phyloP scores from a whole-genome alignment of 1,140 invertebrate species.

The Nephila pilipes region DNA sequence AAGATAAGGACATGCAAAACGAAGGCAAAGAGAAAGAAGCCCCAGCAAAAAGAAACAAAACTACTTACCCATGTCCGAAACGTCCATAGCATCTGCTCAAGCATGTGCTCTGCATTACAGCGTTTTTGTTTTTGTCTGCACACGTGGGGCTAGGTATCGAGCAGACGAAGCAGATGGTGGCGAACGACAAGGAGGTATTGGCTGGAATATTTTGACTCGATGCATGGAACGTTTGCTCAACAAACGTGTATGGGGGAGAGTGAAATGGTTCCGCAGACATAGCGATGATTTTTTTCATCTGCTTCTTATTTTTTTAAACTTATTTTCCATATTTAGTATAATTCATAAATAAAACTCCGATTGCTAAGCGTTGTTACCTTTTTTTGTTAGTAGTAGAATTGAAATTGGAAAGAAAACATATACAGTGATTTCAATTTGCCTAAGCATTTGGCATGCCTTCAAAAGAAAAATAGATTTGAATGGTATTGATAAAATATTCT shows the following conservation, averaged over 20 bases:
- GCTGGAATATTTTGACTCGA: constrained; percentile 51
- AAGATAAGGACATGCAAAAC: constrained; percentile 24
- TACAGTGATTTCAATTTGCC: no score
- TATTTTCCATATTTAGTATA: no score
- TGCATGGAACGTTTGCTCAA: background rate
- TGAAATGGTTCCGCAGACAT: background rate
- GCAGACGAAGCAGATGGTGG: constrained; percentile 49
- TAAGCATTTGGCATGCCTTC: no score
- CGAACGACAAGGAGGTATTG: constrained; percentile 32
- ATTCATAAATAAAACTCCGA: no score
- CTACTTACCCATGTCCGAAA: constrained; percentile 45
- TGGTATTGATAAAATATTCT: no score
- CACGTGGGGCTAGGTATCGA: constrained; percentile 28
- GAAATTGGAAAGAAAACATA: no score
- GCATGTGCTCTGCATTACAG: background rate
- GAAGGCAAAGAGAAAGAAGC: background rate
- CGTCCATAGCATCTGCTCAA: constrained; percentile 47
- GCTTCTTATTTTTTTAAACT: background rate
- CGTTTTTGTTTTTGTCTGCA: background rate
- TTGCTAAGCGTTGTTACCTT: no score
- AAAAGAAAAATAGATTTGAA: no score
- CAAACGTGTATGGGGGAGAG: background rate
- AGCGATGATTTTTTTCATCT: background rate
- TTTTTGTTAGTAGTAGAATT: no score
- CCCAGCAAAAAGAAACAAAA: constrained; percentile 49